Evolutionary conservation across 2,113 vertebrate genomes (phyloP).

Genomic region (Stigmatopora nigra): DNA sequence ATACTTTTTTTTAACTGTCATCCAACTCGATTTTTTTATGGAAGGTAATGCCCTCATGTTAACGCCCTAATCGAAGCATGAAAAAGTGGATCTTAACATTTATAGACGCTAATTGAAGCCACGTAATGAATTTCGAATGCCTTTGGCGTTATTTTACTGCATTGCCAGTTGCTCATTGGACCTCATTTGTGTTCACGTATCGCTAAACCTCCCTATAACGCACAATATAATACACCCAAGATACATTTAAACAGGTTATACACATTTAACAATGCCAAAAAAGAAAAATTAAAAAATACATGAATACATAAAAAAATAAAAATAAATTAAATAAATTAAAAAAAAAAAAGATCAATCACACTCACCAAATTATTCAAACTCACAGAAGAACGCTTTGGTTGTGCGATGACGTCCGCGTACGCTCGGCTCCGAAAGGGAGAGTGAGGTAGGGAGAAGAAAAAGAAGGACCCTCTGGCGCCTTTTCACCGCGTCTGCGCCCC

Average conservation of each 20-base stretch:
- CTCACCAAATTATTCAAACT: background rate
- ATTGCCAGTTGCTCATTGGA: slow-evolving; percentile 39
- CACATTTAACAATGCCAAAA: background rate
- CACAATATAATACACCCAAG: background rate
- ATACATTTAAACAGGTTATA: slow-evolving; percentile 1
- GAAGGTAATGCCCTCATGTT: slow-evolving; percentile 51
- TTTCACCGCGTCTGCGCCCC: background rate
- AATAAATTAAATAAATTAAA: background rate
- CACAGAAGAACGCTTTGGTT: background rate
- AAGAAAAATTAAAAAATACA: background rate
- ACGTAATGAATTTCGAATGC: slow-evolving; percentile 71
- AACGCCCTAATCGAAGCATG: slow-evolving; percentile 50
- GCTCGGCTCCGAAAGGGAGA: background rate
- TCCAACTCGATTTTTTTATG: slow-evolving; percentile 56
- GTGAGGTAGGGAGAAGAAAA: background rate
- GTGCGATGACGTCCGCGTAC: slow-evolving; percentile 46
- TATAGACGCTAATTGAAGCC: slow-evolving; percentile 70
- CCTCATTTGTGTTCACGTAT: slow-evolving; percentile 44
- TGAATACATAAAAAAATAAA: background rate
- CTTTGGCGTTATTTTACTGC: slow-evolving; percentile 55
- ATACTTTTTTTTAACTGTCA: slow-evolving; percentile 21
- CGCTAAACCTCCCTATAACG: slow-evolving; percentile 3
- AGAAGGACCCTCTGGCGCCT: background rate
- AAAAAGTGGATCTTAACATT: slow-evolving; percentile 56
- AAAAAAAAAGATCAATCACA: background rate